A percentile compares a stretch with the other conserved stretches of the same genome.
These are phyloP conservation scores for Cyclina sinensis DNA, from an alignment of 1,140 invertebrate genomes.

Conservation along the genomic window DNA sequence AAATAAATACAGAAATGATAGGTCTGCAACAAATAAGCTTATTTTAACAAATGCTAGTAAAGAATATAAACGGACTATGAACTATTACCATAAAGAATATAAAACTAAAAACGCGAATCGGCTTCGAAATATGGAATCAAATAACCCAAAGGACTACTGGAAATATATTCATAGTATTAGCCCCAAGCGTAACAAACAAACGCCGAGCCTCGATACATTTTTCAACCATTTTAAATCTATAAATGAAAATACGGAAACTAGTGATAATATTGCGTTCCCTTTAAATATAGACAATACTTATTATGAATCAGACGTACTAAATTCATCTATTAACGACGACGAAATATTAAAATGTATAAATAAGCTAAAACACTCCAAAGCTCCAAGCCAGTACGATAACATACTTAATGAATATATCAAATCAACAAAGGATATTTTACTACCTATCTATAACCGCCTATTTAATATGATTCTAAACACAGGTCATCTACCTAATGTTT, in stretches of 20 bases:
- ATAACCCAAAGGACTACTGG: not conserved
- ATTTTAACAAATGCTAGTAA: not conserved
- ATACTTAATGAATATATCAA: slow-evolving; percentile 52
- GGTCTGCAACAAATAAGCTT: not conserved
- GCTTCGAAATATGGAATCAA: not conserved
- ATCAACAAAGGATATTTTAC: not conserved
- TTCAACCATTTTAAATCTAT: too few species aligned
- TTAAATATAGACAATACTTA: too few species aligned
- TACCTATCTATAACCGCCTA: slow-evolving; percentile 1
- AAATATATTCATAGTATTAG: not conserved
- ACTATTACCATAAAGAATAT: not conserved
- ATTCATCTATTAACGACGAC: too few species aligned
- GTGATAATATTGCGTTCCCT: too few species aligned
- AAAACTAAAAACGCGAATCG: not conserved
- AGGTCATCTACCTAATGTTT: not conserved
- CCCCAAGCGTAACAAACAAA: not conserved
- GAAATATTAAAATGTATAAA: not conserved
- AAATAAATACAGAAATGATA: not conserved
- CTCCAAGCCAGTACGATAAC: slow-evolving; percentile 1
- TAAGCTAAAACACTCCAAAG: not conserved
- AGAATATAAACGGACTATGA: slow-evolving; percentile 13
- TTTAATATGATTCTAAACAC: slow-evolving; percentile 36
- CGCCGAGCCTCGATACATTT: not conserved
- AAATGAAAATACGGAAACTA: too few species aligned
- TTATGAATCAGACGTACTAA: too few species aligned